A percentile compares a stretch with the other conserved stretches of the same genome.
phyloP scores from a whole-genome alignment of 53 echinoderm and acorn worm species.

The Astropecten irregularis region DNA sequence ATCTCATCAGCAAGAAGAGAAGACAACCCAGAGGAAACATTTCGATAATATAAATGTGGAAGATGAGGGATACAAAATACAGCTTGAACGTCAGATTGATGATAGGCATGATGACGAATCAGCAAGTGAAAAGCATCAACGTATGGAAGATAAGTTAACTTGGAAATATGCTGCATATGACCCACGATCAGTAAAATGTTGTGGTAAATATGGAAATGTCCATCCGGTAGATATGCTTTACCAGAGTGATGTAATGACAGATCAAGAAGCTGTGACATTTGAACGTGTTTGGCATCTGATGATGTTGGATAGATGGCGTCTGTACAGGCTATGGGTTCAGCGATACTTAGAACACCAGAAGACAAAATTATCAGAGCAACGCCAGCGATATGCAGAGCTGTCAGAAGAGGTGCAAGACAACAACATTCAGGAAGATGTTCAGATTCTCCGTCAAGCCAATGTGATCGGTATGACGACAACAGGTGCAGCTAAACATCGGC shows the following conservation, averaged over 20 bases:
- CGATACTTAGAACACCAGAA: not conserved
- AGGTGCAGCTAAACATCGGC: constrained; percentile 77
- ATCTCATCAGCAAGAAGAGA: too few species aligned
- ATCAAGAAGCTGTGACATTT: constrained; percentile 28
- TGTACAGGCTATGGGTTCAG: constrained; percentile 61
- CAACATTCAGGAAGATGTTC: not conserved
- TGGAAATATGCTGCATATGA: not conserved
- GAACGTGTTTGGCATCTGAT: constrained; percentile 42
- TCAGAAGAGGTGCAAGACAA: constrained; percentile 46
- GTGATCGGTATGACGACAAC: constrained; percentile 94
- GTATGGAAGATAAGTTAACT: not conserved
- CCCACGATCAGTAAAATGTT: not conserved
- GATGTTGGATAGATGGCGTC: constrained; percentile 57
- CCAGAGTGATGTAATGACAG: constrained; percentile 46
- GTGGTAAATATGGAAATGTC: not conserved
- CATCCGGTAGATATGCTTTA: not conserved
- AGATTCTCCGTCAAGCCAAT: constrained; percentile 51
- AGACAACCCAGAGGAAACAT: too few species aligned
- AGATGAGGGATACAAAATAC: not conserved
- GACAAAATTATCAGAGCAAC: not conserved
- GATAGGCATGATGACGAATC: not conserved
- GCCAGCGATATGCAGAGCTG: constrained; percentile 14
- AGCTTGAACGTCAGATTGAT: constrained; percentile 23
- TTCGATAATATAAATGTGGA: constrained; percentile 27
- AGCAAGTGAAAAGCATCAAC: not conserved